Evolutionary conservation across 2,888 invertebrate genomes (phyloP), one percentile per base, ranked within the genome.

Genomic region (Neocrepidodera transversa): DNA sequence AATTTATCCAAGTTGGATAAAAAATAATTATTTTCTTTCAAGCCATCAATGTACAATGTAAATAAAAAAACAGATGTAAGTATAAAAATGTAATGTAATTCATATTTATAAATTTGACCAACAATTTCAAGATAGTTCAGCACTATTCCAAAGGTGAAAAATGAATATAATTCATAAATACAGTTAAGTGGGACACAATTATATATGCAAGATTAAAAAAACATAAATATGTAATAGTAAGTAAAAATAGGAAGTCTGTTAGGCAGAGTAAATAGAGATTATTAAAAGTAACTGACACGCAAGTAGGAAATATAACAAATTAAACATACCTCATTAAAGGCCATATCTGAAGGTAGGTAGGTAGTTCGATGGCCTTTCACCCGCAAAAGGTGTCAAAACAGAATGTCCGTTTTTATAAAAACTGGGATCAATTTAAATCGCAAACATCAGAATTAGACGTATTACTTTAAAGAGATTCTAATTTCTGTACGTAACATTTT

Each of bases 251-350:
- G 8, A 10, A 28, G 10, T 8, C 5, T 32, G 13, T 6, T 32
- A 28, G 10, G 10, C 28, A 10, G 28, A 8, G 8, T 32, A 32
- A 32, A 32, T 32, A 10, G 11, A 32, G 11, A 32, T 32, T 13
- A 32, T 13, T 13, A 23, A 20, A 52, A 35, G 51, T 18, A 45
- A 47, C 54, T 36, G 58, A 56, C 61, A 58, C 58, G 55, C 51
- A 60, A 26, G 49, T 58, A 47, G 36, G 50, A 60, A 54, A 47
- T 63, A 69, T 23, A 32, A 32, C 13, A 32, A 13, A 32, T 43
- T 45, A 45, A 58, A 82, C 85, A 84, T 80, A 88, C 88, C 87
- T 89, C 87, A 86, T 88, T 88, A 86, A 88, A 88, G 87, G 88
- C 87, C 88, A 88, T 88, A 84, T 86, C 84, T 82, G 81, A 82